Base-by-base conservation (phyloP, 2,888 invertebrate genomes). In the Esperia sulphurella region DNA sequence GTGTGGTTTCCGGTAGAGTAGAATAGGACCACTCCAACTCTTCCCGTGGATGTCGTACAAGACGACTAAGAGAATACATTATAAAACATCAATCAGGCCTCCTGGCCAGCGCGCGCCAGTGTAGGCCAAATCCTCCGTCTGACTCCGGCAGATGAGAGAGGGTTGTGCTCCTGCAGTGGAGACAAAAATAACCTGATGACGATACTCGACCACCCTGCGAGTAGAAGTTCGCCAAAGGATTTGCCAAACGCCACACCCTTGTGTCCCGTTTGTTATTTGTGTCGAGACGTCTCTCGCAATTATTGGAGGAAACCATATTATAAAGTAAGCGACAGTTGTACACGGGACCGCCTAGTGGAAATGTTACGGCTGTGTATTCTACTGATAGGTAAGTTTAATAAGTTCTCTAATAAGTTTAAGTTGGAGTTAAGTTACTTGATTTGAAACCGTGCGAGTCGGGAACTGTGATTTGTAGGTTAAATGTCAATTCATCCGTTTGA, bases 341-440 rank as follows among this genome's bases (percentile, higher is more conserved):
- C 37, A 13, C 31, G 13, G 13, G 40, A 5, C 30, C 13, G 42
- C 30, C 8, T 52, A 48, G 47, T 47, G 52, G 46, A 64, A 55
- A 83, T 82, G 82, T 57, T 61, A 57, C 58, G 54, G 48, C 65
- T 67, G 55, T 65, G 57, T 63, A 57, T 64, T 45, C 53, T 66
- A 13, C 47, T 77, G 58, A 65, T 75, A 53, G 78, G 83, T 83
- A 55, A 79, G 82, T 74, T 61, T 56, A 50, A 54, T 55, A 45
- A 13, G 14, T 14, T 33, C 21, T 21, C 21, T 21, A 21, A 21
- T 21, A 21, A 21, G 21, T 21, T 21, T 21, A 21, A 21, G 21
- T 21, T 21, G 21, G 21, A 21, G 21, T 21, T 21, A 21, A 21
- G 21, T 21, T 21, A 5, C 21, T 37, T 37, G n/a, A 12, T 1